Percentiles rank a stretch among this genome's conserved stretches.
Conservation (phyloP, 2,888 invertebrate genomes). For the Spodoptera picta region DNA sequence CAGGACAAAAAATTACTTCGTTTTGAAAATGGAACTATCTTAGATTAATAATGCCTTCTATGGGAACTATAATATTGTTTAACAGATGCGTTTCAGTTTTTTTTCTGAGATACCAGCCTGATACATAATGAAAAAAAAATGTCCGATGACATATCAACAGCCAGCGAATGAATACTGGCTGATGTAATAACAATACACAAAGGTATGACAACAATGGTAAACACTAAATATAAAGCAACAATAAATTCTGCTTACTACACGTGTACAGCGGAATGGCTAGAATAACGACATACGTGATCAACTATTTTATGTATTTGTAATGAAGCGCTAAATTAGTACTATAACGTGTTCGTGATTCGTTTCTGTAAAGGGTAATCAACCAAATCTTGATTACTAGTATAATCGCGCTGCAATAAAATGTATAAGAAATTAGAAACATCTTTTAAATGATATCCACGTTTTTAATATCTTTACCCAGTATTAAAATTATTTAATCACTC, state of each 20-base stretch:
- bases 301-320: constrained; percentile 19
- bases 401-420: too few relatives aligned
- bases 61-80: too few relatives aligned
- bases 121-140: neutral
- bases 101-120: neutral
- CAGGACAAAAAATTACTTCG: neutral
- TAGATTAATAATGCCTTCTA: too few relatives aligned
- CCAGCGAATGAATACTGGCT: constrained; percentile 16
- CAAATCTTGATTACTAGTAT: too few relatives aligned
- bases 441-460: too few relatives aligned
- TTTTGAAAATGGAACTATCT: neutral
- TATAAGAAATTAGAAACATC: too few relatives aligned
- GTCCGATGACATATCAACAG: neutral
- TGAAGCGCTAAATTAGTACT: constrained; percentile 1
- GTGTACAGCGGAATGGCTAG: constrained; percentile 13
- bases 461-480: too few relatives aligned
- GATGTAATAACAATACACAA: constrained; percentile 34
- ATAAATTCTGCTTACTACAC: constrained; percentile 26
- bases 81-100: neutral
- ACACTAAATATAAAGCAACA: constrained; percentile 15
- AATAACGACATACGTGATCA: constrained; percentile 10
- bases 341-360: neutral
- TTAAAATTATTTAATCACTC: neutral
- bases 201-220: constrained; percentile 26
- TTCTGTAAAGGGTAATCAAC: too few relatives aligned